Evolutionary conservation across 2,113 vertebrate genomes (phyloP), one percentile per base, ranked within the genome.

Genomic region (Cololabis saira): DNA sequence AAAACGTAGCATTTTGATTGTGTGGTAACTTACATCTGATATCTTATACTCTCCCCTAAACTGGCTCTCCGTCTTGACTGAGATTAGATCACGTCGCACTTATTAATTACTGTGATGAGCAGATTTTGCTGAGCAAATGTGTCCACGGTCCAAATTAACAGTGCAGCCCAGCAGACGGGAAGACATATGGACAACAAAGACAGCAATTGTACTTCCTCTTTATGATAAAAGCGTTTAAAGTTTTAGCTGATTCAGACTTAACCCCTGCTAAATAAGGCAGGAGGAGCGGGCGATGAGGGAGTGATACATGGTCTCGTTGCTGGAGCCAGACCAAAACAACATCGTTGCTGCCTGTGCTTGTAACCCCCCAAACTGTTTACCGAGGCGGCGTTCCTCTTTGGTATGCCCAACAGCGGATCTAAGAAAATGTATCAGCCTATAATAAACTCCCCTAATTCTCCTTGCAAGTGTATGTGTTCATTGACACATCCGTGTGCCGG

Each of bases 231-330:
- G 85, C 82, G 89, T 89, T 90, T 86, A 89, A 88, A 90, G 67
- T 87, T 92, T 91, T 84, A 92, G 86, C 89, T 84, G 91, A 91
- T 89, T 92, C 79, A 84, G 85, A 83, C 74, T 52, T 80, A 67
- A 68, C 67, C 52, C 43, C 73, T 40, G 66, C 55, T 27, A n/a
- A n/a, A n/a, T n/a, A 27, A 27, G 16, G 54, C 42, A 15, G 60
- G 67, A 67, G 42, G 77, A 81, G 63, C 40, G 59, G 80, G 66
- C 71, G 84, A 76, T 82, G 85, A 81, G 71, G 78, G 67, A 76
- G 68, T 88, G 89, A 92, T 87, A 67, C 82, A 91, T 92, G 82
- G 67, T 62, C 42, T 73, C 47, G 58, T 66, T 57, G 72, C 78
- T 74, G 22, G 80, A 82, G 59, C 60, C 55, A 9, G n/a, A 53